Percentiles rank a stretch among this genome's conserved stretches.
phyloP scores from a whole-genome alignment of 2,797 vertebrate species.

The Alcedo atthis region DNA sequence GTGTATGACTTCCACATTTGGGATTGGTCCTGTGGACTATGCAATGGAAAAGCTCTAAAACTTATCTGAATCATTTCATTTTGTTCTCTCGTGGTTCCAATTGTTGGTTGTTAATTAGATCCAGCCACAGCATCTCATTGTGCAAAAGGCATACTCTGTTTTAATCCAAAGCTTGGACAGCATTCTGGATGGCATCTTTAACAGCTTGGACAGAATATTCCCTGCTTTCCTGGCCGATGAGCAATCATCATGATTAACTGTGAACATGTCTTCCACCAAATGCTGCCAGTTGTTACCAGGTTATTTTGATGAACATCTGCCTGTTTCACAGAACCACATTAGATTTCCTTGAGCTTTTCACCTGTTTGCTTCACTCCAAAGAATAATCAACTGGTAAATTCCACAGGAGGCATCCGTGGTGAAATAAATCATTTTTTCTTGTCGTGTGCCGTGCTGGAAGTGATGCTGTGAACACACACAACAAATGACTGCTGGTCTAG shows the following conservation, averaged over 20 bases:
- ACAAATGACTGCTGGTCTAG: background rate
- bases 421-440: background rate
- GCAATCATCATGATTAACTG: conserved; percentile 33
- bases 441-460: background rate
- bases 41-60: conserved; percentile 54
- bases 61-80: conserved; percentile 52
- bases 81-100: conserved; percentile 26
- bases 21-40: background rate
- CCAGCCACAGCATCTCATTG: conserved; percentile 48
- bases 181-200: conserved; percentile 47
- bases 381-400: background rate
- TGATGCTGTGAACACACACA: background rate
- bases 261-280: background rate
- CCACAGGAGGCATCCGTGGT: background rate
- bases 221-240: background rate
- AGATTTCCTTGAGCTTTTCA: background rate
- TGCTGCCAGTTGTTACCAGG: background rate
- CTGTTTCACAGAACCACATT: background rate
- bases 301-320: background rate
- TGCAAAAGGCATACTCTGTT: conserved; percentile 46
- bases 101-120: conserved; percentile 57
- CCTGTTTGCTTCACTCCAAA: background rate
- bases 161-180: conserved; percentile 43
- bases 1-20: background rate
- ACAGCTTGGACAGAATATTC: conserved; percentile 23